Conservation (phyloP, 2,797 vertebrate species). For the Falco naumanni region DNA sequence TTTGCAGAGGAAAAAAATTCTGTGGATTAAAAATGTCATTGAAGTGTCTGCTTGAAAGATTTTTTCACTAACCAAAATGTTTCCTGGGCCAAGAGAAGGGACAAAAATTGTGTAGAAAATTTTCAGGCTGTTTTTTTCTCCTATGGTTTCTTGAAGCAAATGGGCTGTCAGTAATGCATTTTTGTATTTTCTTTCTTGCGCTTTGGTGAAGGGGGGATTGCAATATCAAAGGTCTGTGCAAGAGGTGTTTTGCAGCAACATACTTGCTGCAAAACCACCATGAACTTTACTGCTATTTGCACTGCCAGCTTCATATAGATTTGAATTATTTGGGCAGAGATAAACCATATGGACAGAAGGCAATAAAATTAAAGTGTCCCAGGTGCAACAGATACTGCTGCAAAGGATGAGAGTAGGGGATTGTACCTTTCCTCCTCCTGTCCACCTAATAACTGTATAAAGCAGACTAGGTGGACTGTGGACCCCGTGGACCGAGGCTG, state of each 20-base stretch:
- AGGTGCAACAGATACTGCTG: neutral
- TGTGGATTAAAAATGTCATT: neutral
- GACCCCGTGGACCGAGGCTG: accelerated
- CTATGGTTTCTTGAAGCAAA: neutral
- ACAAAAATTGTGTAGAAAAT: neutral
- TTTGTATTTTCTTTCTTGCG: neutral
- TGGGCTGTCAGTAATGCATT: neutral
- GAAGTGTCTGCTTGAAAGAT: neutral
- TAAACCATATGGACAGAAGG: neutral
- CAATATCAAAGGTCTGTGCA: neutral
- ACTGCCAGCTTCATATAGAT: neutral
- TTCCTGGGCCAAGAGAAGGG: neutral
- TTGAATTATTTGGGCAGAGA: neutral
- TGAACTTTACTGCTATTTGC: neutral
- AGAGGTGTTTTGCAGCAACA: neutral
- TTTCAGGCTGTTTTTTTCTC: neutral
- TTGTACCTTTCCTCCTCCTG: neutral
- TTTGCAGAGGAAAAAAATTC: neutral
- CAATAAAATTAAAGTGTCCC: neutral
- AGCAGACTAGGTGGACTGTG: neutral
- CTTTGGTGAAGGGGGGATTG: neutral
- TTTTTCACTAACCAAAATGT: neutral
- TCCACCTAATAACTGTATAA: accelerated
- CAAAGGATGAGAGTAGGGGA: neutral
- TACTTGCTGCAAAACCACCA: neutral